phyloP scores from a whole-genome alignment of 2,797 vertebrate species.

The Rhinoraja longicauda region DNA sequence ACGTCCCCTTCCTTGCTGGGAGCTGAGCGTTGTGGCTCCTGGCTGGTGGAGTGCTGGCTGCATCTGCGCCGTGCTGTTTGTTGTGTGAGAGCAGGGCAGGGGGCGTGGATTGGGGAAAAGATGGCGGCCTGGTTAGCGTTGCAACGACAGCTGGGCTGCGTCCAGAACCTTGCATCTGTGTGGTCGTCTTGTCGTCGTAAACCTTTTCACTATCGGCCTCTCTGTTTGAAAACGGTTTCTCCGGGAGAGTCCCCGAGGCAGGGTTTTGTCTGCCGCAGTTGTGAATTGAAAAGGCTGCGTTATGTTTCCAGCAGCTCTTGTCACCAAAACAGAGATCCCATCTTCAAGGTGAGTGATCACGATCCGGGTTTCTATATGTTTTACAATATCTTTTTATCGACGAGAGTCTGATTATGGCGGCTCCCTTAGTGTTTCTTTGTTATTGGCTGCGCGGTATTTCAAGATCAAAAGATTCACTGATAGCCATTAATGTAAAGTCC shows the following conservation, averaged over 20 bases:
- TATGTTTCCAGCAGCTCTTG: background rate
- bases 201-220: background rate
- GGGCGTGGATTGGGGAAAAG: background rate
- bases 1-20: no score
- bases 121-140: background rate
- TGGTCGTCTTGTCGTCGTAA: background rate
- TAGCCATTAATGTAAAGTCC: background rate
- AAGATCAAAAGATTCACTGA: background rate
- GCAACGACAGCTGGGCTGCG: background rate
- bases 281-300: background rate
- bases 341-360: constrained; percentile 7
- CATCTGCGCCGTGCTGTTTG: background rate
- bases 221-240: background rate
- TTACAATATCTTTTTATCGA: background rate
- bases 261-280: background rate
- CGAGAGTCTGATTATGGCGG: background rate
- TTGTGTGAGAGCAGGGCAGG: background rate
- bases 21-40: no score
- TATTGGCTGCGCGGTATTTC: background rate
- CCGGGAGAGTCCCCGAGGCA: background rate
- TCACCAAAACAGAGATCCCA: constrained; percentile 7
- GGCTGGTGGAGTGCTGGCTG: no score
- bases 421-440: background rate
- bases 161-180: no score
- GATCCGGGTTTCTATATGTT: background rate